phyloP scores from a whole-genome alignment of 2,113 vertebrate species.

The Delphinapterus leucas region DNA sequence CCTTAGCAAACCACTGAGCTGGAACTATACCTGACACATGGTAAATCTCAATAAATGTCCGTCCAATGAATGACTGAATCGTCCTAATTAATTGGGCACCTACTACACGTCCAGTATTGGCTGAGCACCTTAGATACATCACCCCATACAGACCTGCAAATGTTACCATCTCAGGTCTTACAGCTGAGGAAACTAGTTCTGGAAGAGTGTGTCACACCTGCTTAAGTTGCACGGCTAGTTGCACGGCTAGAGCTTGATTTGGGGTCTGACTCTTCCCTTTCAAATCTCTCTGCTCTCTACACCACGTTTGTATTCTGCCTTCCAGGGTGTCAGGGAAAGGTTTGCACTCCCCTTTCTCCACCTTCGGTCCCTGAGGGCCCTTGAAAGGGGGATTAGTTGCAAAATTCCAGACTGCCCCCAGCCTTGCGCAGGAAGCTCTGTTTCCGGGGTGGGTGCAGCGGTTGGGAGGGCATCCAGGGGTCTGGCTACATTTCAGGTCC shows the following conservation, averaged over 20 bases:
- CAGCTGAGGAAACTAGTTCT: not conserved
- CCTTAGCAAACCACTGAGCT: not conserved
- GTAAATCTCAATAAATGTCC: not conserved
- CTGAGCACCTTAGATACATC: not conserved
- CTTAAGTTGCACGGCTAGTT: not conserved
- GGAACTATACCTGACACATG: not conserved
- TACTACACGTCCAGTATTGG: not conserved
- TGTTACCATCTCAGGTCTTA: too few species aligned
- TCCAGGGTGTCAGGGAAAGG: not conserved
- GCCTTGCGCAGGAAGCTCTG: not conserved
- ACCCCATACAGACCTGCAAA: not conserved
- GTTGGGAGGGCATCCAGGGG: not conserved
- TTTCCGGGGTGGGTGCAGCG: not conserved
- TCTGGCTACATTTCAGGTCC: slow-evolving; percentile 71
- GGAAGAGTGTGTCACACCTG: rapidly evolving
- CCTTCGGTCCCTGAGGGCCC: not conserved
- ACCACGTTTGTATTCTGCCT: not conserved
- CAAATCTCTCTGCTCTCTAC: not conserved
- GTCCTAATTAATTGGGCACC: too few species aligned
- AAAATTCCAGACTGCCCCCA: not conserved
- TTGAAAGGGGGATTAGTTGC: slow-evolving; percentile 43
- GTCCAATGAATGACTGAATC: not conserved
- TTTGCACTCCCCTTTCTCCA: not conserved
- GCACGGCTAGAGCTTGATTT: not conserved
- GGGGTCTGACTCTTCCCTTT: not conserved